Percentiles rank a stretch among this genome's conserved stretches.
Evolutionary conservation across 1,140 invertebrate genomes (phyloP).

Genomic region (Adelges cooleyi): DNA sequence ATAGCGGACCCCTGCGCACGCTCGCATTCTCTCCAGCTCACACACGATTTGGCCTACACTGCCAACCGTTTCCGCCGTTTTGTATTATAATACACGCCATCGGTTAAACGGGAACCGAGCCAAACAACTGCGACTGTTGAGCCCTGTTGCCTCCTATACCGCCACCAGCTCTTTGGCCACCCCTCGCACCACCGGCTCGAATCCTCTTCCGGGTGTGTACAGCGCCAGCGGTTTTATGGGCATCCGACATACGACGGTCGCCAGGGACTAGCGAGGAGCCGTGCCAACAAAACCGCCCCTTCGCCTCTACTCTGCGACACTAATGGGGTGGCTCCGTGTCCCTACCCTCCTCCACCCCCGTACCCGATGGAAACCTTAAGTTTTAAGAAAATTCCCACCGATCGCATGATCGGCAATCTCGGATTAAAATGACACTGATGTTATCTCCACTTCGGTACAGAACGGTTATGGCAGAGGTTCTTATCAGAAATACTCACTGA

Average conservation of each 20-base stretch:
- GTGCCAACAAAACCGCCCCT: conserved; percentile 19
- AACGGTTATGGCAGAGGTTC: too few relatives aligned
- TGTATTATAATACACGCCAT: background rate
- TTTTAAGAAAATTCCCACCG: too few relatives aligned
- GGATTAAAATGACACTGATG: too few relatives aligned
- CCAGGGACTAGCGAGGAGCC: background rate
- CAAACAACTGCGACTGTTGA: conserved; percentile 24
- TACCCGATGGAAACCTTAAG: too few relatives aligned
- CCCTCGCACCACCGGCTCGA: background rate
- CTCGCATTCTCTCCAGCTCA: too few relatives aligned
- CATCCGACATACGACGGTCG: conserved; percentile 5
- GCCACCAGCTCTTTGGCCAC: background rate
- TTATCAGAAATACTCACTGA: too few relatives aligned
- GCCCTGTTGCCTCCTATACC: background rate
- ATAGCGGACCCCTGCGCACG: too few relatives aligned
- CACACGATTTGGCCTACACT: background rate
- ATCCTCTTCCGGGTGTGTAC: background rate
- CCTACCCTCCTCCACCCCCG: background rate
- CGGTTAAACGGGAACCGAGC: conserved; percentile 11
- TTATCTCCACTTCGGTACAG: too few relatives aligned
- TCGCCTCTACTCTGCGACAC: background rate
- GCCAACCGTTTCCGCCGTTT: background rate
- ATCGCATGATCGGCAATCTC: too few relatives aligned
- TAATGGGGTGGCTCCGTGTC: background rate
- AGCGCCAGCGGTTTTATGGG: background rate